phyloP scores from a whole-genome alignment of 2,888 invertebrate genomes.

The Aromia moschata region DNA sequence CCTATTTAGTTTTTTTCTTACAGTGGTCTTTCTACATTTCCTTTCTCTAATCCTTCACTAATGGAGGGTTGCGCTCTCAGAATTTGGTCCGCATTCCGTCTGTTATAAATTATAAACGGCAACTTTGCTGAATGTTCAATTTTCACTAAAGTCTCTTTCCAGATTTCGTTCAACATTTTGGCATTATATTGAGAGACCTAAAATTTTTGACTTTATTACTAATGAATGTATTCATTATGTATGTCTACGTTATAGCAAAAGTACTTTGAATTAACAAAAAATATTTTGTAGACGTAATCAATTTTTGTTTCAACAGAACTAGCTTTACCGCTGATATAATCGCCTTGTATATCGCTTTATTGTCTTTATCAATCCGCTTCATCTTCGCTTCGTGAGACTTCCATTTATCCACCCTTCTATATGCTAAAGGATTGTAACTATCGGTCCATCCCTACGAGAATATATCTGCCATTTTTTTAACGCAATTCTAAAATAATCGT shows the following conservation, averaged over 20 bases:
- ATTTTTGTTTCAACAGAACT: too few relatives aligned
- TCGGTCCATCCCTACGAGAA: conserved; percentile 51
- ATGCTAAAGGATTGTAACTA: conserved; percentile 52
- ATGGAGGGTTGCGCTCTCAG: conserved; percentile 53
- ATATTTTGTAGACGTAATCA: too few relatives aligned
- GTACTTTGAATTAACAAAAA: too few relatives aligned
- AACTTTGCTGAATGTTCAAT: conserved; percentile 50
- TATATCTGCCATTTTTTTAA: conserved; percentile 5
- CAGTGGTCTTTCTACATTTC: conserved; percentile 39
- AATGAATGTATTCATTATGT: too few relatives aligned
- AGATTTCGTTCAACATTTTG: conserved; percentile 42
- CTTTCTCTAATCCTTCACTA: conserved; percentile 44
- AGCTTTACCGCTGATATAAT: conserved; percentile 41
- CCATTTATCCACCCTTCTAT: conserved; percentile 51
- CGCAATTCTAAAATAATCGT: neutral
- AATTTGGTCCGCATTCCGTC: conserved; percentile 48
- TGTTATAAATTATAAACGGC: conserved; percentile 50
- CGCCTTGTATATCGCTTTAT: conserved; percentile 46
- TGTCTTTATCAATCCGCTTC: conserved; percentile 48
- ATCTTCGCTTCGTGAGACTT: conserved; percentile 43
- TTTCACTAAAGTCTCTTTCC: conserved; percentile 46
- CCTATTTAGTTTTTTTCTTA: conserved; percentile 34
- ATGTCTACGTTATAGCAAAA: too few relatives aligned
- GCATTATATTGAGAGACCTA: conserved; percentile 47
- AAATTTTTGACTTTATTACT: too few relatives aligned